A percentile compares a stretch with the other conserved stretches of the same genome.
These are phyloP conservation scores for Dinomys branickii DNA, from an alignment of 2,113 vertebrate genomes.

Conservation along the genomic window DNA sequence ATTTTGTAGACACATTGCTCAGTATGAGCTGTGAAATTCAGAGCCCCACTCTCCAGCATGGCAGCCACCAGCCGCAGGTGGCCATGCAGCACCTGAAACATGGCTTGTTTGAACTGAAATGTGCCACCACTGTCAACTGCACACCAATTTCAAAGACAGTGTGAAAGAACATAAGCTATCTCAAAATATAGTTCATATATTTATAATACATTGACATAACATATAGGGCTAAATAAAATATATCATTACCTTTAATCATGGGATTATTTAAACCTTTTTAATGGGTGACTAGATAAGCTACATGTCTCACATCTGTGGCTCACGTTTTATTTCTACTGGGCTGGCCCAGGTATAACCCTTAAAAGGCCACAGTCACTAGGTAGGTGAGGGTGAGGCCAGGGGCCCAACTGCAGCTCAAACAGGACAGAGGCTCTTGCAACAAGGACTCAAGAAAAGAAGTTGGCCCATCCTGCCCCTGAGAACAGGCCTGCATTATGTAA, in stretches of 20 bases:
- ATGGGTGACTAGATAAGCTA: neutral
- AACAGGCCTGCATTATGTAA: slow-evolving; percentile 9
- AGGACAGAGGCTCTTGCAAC: neutral
- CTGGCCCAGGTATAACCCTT: neutral
- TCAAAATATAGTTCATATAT: neutral
- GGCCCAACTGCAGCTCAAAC: neutral
- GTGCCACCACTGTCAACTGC: too few relatives aligned
- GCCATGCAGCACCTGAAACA: neutral
- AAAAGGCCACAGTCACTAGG: neutral
- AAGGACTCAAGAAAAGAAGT: neutral
- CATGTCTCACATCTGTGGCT: neutral
- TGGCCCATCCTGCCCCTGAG: neutral
- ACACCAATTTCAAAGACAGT: neutral
- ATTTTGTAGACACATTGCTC: rapidly evolving
- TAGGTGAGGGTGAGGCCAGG: neutral
- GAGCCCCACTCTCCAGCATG: rapidly evolving
- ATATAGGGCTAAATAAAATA: neutral
- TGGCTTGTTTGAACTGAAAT: neutral
- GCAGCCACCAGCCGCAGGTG: neutral
- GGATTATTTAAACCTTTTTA: neutral
- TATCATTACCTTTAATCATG: neutral
- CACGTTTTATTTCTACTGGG: neutral
- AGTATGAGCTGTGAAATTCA: neutral
- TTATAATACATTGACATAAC: neutral
- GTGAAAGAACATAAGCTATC: neutral